Evolutionary conservation across 2,797 vertebrate species (phyloP).

Genomic region (Uromys caudimaculatus): DNA sequence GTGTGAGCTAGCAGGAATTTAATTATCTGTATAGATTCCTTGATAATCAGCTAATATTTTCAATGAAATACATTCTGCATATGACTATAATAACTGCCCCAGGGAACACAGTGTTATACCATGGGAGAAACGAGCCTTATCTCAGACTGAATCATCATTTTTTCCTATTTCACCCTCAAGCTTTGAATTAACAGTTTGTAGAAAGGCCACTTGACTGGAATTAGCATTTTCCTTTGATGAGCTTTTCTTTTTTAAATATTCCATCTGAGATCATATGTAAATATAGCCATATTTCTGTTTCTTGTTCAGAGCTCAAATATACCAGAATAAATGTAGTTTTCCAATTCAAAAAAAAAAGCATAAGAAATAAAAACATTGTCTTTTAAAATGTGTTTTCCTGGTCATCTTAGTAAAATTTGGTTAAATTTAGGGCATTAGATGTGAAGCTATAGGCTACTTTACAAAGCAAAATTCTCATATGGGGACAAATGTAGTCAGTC

Average conservation of each 20-base stretch:
- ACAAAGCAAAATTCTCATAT: slow-evolving; percentile 29
- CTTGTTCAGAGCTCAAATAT: slow-evolving; percentile 58
- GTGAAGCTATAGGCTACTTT: slow-evolving; percentile 25
- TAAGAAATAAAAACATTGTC: slow-evolving; percentile 45
- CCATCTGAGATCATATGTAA: slow-evolving; percentile 57
- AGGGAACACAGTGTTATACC: slow-evolving; percentile 63
- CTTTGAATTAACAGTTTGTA: slow-evolving; percentile 85
- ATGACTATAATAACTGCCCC: slow-evolving; percentile 56
- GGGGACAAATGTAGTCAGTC: not conserved
- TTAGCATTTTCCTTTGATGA: slow-evolving; percentile 79
- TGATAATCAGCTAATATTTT: slow-evolving; percentile 70
- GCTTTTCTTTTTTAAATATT: slow-evolving; percentile 64
- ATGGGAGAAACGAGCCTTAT: slow-evolving; percentile 76
- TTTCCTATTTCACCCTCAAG: slow-evolving; percentile 79
- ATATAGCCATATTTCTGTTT: slow-evolving; percentile 40
- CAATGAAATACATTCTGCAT: slow-evolving; percentile 62
- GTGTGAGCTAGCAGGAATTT: slow-evolving; percentile 68
- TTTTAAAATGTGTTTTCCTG: slow-evolving; percentile 58
- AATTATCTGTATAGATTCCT: slow-evolving; percentile 74
- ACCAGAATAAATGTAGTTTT: slow-evolving; percentile 51
- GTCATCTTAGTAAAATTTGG: slow-evolving; percentile 66
- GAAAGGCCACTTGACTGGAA: slow-evolving; percentile 54
- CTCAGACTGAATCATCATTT: slow-evolving; percentile 76
- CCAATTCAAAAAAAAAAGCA: slow-evolving; percentile 56
- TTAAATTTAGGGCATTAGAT: slow-evolving; percentile 57